These are phyloP conservation scores for Clytia hemisphaerica DNA, from an alignment of 30 jellyfish, hydroid and myxozoan genomes.

Conservation along the genomic window DNA sequence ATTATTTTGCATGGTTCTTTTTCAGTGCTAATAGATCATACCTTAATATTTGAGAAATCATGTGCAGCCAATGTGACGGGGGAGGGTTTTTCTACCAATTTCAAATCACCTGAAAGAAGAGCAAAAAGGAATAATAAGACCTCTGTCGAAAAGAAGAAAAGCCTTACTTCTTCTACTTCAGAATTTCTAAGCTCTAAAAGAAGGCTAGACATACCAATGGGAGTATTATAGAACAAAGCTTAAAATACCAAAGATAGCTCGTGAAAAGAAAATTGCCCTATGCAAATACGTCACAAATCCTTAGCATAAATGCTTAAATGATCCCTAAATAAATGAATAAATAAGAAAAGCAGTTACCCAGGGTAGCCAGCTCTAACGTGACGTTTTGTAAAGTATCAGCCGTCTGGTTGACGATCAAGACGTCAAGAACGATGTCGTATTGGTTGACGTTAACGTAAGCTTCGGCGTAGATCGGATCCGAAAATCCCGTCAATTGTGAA, in stretches of 20 bases:
- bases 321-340: too few relatives aligned
- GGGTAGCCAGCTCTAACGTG: constrained; percentile 71
- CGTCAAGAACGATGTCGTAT: constrained; percentile 86
- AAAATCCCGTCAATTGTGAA: constrained; percentile 85
- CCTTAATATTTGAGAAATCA: constrained; percentile 89
- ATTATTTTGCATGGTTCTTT: too few relatives aligned
- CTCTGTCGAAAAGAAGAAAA: background rate
- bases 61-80: constrained; percentile 82
- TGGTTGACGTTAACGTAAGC: constrained; percentile 91
- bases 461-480: constrained; percentile 93
- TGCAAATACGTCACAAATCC: too few relatives aligned
- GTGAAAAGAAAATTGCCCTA: too few relatives aligned
- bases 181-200: too few relatives aligned
- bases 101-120: constrained; percentile 60
- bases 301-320: too few relatives aligned
- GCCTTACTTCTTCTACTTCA: too few relatives aligned
- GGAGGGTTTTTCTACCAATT: constrained; percentile 87
- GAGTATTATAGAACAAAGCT: too few relatives aligned
- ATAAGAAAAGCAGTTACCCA: too few relatives aligned
- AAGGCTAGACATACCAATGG: too few relatives aligned
- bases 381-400: constrained; percentile 86
- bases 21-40: too few relatives aligned
- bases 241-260: too few relatives aligned
- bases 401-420: constrained; percentile 82
- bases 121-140: background rate